Percentiles rank a stretch among this genome's conserved stretches.
phyloP scores from a whole-genome alignment of 1,140 invertebrate genomes.

The Atopsyche davidsoni region DNA sequence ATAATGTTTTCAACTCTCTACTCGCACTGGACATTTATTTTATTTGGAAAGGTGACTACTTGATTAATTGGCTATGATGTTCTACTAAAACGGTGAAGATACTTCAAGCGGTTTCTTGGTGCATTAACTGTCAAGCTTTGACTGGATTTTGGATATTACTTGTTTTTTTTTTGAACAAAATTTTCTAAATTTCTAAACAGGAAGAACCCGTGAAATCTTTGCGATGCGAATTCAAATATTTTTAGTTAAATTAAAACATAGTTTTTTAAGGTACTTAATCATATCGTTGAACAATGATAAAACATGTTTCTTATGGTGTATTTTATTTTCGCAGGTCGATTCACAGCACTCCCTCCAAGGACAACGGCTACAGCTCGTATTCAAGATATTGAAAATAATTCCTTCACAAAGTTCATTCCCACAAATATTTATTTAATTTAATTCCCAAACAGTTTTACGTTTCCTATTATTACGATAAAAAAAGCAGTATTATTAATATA shows the following conservation, averaged over 20 bases:
- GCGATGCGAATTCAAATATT: no score
- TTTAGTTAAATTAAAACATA: no score
- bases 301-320: no score
- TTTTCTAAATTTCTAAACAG: no score
- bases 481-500: no score
- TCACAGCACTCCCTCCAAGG: slow-evolving; percentile 27
- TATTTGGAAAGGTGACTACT: not conserved
- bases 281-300: no score
- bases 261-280: no score
- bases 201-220: no score
- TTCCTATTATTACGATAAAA: no score
- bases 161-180: not conserved
- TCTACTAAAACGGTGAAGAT: slow-evolving; percentile 2
- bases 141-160: not conserved
- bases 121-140: not conserved
- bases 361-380: slow-evolving; percentile 25
- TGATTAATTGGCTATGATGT: not conserved
- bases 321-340: slow-evolving; percentile 25
- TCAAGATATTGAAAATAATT: slow-evolving; percentile 28
- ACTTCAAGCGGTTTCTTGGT: not conserved
- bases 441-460: no score
- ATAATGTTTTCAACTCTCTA: not conserved
- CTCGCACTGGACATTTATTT: not conserved
- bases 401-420: no score
- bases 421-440: no score